phyloP scores from a whole-genome alignment of 1,140 invertebrate genomes.

The Magallana angulata region DNA sequence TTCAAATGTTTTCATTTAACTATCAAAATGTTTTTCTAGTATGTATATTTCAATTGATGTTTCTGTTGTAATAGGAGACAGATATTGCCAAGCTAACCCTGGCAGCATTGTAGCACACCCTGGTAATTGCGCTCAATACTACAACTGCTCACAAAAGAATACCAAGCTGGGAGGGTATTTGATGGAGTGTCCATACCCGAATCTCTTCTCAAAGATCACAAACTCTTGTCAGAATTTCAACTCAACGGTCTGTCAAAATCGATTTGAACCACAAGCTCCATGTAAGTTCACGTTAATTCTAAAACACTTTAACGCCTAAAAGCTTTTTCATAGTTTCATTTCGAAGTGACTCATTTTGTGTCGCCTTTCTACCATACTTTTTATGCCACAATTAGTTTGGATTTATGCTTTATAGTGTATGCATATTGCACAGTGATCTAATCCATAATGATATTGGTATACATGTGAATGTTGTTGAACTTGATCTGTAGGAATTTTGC shows the following conservation, averaged over 20 bases:
- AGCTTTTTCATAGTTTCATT: no score
- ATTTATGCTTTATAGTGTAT: no score
- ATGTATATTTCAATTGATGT: neutral
- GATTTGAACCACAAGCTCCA: constrained; percentile 71
- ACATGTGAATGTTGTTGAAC: no score
- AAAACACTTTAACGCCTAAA: no score
- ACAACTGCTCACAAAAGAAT: constrained; percentile 50
- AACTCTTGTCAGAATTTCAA: constrained; percentile 67
- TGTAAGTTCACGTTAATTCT: constrained; percentile 64
- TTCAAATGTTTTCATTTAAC: no score
- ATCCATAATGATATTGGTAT: no score
- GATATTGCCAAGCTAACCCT: constrained; percentile 52
- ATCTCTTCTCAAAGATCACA: constrained; percentile 61
- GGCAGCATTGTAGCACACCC: constrained; percentile 46
- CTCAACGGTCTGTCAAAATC: constrained; percentile 59
- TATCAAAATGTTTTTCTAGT: no score
- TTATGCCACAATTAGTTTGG: no score
- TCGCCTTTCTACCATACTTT: no score
- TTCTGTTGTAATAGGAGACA: constrained; percentile 1
- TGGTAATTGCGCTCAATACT: constrained; percentile 52
- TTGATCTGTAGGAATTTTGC: no score
- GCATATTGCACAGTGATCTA: no score
- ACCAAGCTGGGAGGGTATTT: constrained; percentile 61
- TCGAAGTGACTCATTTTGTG: no score
- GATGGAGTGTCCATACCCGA: constrained; percentile 68